Percentiles rank a stretch among this genome's conserved stretches.
Evolutionary conservation across 2,888 invertebrate genomes (phyloP).

Genomic region (Acrobasis suavella): DNA sequence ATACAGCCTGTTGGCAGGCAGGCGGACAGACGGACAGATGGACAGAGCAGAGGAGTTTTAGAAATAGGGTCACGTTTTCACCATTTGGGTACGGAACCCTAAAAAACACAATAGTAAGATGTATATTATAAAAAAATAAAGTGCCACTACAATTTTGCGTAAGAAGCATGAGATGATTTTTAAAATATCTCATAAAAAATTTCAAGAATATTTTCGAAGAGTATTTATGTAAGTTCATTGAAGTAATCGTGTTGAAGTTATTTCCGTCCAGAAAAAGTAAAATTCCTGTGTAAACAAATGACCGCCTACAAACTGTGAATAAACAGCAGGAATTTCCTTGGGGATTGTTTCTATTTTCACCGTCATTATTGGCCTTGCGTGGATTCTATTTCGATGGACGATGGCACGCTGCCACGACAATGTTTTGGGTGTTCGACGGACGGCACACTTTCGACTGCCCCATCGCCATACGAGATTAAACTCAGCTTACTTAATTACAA

Average conservation of each 20-base stretch:
- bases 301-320: constrained; percentile 27
- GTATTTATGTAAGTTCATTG: neutral
- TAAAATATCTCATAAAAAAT: no score
- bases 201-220: neutral
- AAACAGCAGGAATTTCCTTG: constrained; percentile 42
- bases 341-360: constrained; percentile 60
- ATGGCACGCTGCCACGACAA: constrained; percentile 73
- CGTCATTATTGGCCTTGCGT: constrained; percentile 72
- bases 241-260: neutral
- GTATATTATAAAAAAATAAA: no score
- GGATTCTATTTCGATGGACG: constrained; percentile 58
- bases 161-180: no score
- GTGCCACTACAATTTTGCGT: no score
- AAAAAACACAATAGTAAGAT: no score
- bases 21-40: no score
- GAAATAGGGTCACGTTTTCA: no score
- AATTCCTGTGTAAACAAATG: constrained; percentile 16
- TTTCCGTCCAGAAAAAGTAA: constrained; percentile 9
- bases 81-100: no score
- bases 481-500: constrained; percentile 65
- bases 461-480: constrained; percentile 50
- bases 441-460: constrained; percentile 66
- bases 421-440: constrained; percentile 60
- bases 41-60: no score
- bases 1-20: no score